A percentile compares a stretch with the other conserved stretches of the same genome.
phyloP scores from a whole-genome alignment of 2,113 vertebrate genomes.

The Felis chaus region DNA sequence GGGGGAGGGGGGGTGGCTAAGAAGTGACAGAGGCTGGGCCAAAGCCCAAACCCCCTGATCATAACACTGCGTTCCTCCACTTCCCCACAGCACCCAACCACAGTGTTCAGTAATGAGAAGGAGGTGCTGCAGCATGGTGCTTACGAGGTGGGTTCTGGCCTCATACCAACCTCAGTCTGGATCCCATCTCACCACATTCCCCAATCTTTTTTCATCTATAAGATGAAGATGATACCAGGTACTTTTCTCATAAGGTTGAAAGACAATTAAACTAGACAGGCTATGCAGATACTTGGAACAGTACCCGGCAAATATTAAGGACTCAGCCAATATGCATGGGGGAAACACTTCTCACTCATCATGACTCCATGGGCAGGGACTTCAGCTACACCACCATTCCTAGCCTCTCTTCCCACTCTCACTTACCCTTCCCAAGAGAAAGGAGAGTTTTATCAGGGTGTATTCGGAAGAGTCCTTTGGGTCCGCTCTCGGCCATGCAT shows the following conservation, averaged over 20 bases:
- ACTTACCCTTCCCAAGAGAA: not conserved
- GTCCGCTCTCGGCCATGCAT: not conserved
- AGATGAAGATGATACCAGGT: not conserved
- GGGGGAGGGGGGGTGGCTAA: not conserved
- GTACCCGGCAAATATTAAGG: not conserved
- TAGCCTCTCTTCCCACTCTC: not conserved
- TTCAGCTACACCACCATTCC: fast-evolving
- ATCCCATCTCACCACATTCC: not conserved
- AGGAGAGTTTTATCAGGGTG: not conserved
- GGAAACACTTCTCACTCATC: not conserved
- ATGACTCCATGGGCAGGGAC: not conserved
- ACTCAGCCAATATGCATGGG: fast-evolving
- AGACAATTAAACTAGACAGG: not conserved
- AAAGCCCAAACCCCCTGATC: not conserved
- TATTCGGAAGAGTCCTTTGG: not conserved
- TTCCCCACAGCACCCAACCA: fast-evolving
- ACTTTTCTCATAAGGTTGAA: not conserved
- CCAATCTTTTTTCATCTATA: not conserved
- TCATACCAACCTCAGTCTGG: not conserved
- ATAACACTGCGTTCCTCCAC: fast-evolving
- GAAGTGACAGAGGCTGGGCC: not conserved
- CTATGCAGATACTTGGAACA: not conserved
- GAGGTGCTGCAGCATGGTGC: not conserved
- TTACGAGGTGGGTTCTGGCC: not conserved
- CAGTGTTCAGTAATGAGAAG: fast-evolving